These are phyloP conservation scores for Meloidogyne hapla DNA, from an alignment of 1,140 invertebrate genomes.

Conservation along the genomic window DNA sequence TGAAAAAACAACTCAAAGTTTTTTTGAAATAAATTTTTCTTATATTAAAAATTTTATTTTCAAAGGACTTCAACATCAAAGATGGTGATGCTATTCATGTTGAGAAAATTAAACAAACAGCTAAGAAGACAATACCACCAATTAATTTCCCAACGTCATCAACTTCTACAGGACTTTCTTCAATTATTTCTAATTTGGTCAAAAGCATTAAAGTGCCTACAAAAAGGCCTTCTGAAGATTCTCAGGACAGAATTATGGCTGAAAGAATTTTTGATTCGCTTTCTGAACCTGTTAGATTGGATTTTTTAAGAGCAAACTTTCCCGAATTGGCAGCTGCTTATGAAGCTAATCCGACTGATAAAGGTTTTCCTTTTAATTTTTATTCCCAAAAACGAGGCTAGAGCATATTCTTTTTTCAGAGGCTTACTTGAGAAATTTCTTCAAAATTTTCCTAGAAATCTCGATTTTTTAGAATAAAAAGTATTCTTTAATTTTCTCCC, in stretches of 20 bases:
- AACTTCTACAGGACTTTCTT: neutral
- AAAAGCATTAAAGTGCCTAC: slow-evolving; percentile 35
- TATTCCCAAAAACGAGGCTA: neutral
- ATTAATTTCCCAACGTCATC: neutral
- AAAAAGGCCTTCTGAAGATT: neutral
- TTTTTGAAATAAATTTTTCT: neutral
- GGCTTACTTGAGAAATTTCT: neutral
- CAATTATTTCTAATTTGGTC: slow-evolving; percentile 30
- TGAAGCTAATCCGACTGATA: slow-evolving; percentile 32
- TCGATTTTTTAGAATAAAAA: no score
- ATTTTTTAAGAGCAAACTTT: slow-evolving; percentile 20
- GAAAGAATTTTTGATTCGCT: slow-evolving; percentile 27
- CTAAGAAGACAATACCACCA: neutral
- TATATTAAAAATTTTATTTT: neutral
- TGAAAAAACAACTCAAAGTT: slow-evolving; percentile 17
- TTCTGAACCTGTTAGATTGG: slow-evolving; percentile 8
- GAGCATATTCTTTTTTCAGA: neutral
- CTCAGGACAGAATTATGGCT: slow-evolving; percentile 13
- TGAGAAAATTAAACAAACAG: neutral
- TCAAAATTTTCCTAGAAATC: neutral
- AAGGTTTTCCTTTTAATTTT: slow-evolving; percentile 13
- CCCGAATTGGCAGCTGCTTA: slow-evolving; percentile 33
- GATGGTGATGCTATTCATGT: slow-evolving; percentile 23
- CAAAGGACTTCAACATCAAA: slow-evolving; percentile 20
- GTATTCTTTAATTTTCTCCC: neutral